phyloP scores from a whole-genome alignment of 30 jellyfish, hydroid and myxozoan genomes.

The Aurelia sp. region DNA sequence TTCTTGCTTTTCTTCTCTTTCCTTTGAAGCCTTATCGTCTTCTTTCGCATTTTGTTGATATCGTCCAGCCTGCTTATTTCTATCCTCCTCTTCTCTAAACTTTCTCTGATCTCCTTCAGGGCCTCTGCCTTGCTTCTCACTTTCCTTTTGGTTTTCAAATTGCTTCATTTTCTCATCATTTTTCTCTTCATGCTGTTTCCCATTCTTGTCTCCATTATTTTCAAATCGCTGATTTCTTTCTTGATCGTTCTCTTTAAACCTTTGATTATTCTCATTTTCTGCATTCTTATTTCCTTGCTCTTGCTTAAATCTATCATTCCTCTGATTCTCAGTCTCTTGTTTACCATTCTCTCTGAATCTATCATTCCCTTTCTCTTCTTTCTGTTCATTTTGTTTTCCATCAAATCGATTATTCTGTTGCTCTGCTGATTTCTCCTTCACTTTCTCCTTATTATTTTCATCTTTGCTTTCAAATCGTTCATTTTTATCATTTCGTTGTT shows the following conservation, averaged over 20 bases:
- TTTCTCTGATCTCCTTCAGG: not conserved
- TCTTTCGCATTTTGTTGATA: not conserved
- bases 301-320: not conserved
- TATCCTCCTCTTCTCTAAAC: conserved; percentile 1
- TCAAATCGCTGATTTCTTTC: not conserved
- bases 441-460: conserved; percentile 1
- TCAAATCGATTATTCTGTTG: not conserved
- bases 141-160: conserved; percentile 25
- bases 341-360: conserved; percentile 19
- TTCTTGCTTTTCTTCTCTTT: conserved; percentile 6
- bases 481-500: not conserved
- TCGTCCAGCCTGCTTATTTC: not conserved
- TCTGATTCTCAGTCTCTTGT: not conserved
- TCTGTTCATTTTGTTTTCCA: conserved; percentile 4
- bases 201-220: not conserved
- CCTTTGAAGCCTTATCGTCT: not conserved
- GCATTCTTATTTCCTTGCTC: not conserved
- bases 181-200: not conserved
- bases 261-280: conserved; percentile 2
- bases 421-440: conserved; percentile 7
- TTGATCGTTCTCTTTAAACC: conserved; percentile 6
- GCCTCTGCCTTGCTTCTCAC: not conserved
- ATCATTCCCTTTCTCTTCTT: conserved; percentile 23
- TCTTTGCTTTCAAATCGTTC: not conserved
- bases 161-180: conserved; percentile 1